Conservation (phyloP, 1,140 invertebrate genomes). For the Drosophila cardini region DNA sequence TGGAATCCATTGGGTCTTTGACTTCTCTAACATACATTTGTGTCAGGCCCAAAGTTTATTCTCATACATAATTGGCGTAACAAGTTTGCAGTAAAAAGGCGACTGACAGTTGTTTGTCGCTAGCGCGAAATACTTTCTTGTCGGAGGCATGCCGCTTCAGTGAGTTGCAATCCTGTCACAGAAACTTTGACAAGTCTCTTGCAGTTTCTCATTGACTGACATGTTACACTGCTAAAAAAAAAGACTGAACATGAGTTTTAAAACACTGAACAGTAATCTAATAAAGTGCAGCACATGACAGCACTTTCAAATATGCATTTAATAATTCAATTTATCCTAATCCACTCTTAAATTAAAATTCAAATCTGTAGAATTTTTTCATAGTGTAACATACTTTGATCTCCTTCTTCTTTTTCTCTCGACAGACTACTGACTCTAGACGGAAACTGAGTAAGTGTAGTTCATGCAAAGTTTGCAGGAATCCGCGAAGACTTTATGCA, state of each 20-base stretch:
- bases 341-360: too few relatives aligned
- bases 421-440: not conserved
- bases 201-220: constrained; percentile 27
- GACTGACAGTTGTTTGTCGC: constrained; percentile 70
- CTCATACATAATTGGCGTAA: constrained; percentile 50
- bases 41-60: not conserved
- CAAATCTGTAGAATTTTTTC: too few relatives aligned
- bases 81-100: constrained; percentile 62
- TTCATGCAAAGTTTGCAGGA: constrained; percentile 54
- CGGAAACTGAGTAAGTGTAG: constrained; percentile 44
- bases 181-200: constrained; percentile 53
- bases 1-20: not conserved
- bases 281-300: too few relatives aligned
- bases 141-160: constrained; percentile 28
- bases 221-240: too few relatives aligned
- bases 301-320: too few relatives aligned
- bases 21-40: constrained; percentile 9
- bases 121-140: constrained; percentile 43
- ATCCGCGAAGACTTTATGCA: constrained; percentile 25
- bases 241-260: too few relatives aligned
- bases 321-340: too few relatives aligned
- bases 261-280: too few relatives aligned
- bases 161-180: constrained; percentile 24
- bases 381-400: too few relatives aligned
- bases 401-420: not conserved